Conservation (phyloP, 2,888 invertebrate species). For the Drosophila pseudotakahashii region DNA sequence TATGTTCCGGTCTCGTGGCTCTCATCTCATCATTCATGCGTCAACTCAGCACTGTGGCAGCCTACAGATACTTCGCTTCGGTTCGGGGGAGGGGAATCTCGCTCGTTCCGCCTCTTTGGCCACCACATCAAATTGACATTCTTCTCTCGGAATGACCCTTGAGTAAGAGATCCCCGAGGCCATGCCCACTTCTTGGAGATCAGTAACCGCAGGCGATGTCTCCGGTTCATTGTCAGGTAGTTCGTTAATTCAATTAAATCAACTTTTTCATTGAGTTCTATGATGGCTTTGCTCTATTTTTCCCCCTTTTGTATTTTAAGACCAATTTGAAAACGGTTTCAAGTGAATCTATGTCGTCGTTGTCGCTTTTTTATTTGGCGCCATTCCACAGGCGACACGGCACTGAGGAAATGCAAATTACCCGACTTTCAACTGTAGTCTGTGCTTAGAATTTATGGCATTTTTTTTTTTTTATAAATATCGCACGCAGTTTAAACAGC, state of each 20-base stretch:
- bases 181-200: slow-evolving; percentile 11
- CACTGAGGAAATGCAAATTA: slow-evolving; percentile 61
- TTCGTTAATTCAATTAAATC: slow-evolving; percentile 66
- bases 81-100: not conserved
- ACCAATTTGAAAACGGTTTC: slow-evolving; percentile 49
- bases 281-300: slow-evolving; percentile 5
- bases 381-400: slow-evolving; percentile 49
- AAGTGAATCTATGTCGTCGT: slow-evolving; percentile 42
- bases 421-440: slow-evolving; percentile 4
- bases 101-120: slow-evolving; percentile 50
- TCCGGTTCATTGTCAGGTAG: slow-evolving; percentile 33
- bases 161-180: not conserved
- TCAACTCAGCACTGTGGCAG: slow-evolving; percentile 47
- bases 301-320: slow-evolving; percentile 50
- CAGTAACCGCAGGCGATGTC: slow-evolving; percentile 30
- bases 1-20: slow-evolving; percentile 73
- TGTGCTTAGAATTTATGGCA: slow-evolving; percentile 22
- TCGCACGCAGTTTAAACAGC: slow-evolving; percentile 12
- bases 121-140: slow-evolving; percentile 23
- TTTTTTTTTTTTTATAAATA: slow-evolving; percentile 6
- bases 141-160: slow-evolving; percentile 42
- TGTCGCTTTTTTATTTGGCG: slow-evolving; percentile 48
- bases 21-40: slow-evolving; percentile 58
- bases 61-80: slow-evolving; percentile 22
- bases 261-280: slow-evolving; percentile 48